Evolutionary conservation across 2,113 vertebrate genomes (phyloP), one percentile per base, ranked within the genome.

Genomic region (Anhinga rufa): DNA sequence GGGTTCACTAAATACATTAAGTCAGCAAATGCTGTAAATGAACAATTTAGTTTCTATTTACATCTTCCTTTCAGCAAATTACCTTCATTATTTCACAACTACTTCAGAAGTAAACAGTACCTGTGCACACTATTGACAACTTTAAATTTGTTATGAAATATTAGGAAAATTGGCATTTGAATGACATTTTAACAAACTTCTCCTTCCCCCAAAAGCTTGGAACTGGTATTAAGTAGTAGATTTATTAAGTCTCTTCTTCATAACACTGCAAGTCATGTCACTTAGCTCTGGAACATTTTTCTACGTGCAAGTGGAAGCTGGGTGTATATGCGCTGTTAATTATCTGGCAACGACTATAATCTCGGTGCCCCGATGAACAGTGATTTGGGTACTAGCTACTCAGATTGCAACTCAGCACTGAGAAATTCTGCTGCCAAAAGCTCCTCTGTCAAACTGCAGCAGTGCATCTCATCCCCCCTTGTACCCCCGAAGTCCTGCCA

Each of bases 251-350:
- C 25, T 71, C 9, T 36, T 88, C 29, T 85, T 38, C 28, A 55
- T 17, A 52, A 52, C 1, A 1, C 14, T 60, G 44, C 26, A 55
- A 65, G 22, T 24, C 54, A 51, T 2, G 0, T n/a, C n/a, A 48
- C 1, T 4, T 48, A 66, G 78, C 21, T 55, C 44, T 1, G 2
- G 21, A 74, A 29, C 7, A 36, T 20, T 80, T 49, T 44, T 9
- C 12, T 61, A n/a, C 6, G 19, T 22, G 60, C 76, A 46, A 69
- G 22, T 26, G 32, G 71, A 75, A 90, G 57, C 15, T 66, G 60
- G 17, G 3, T 78, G 24, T 48, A 16, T 8, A 79, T 12, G 7
- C 51, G 36, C 22, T 52, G 51, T 7, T 64, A 57, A 48, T 74
- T 75, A 40, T 28, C 34, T 78, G 46, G 21, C 34, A 66, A n/a